phyloP scores from a whole-genome alignment of 1,140 invertebrate species.

The Apis cerana region DNA sequence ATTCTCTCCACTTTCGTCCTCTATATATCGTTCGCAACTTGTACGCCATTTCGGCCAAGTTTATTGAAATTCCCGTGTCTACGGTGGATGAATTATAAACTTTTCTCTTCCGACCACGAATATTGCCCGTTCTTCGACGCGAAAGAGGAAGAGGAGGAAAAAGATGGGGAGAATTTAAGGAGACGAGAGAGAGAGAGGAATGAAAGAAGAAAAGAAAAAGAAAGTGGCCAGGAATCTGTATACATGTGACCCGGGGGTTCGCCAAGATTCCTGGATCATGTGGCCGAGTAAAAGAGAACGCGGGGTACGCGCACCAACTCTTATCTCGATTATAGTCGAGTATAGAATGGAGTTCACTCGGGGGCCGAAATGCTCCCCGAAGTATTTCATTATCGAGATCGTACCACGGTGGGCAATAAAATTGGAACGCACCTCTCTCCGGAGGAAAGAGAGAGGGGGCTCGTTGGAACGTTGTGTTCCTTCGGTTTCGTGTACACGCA shows the following conservation, averaged over 20 bases:
- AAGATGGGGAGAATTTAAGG: not conserved
- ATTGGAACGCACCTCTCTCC: constrained; percentile 65
- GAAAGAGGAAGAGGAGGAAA: not conserved
- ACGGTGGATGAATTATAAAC: not conserved
- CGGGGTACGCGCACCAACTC: constrained; percentile 43
- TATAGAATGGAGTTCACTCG: constrained; percentile 57
- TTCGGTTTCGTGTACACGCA: constrained; percentile 12
- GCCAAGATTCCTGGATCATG: constrained; percentile 54
- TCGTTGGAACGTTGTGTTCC: not conserved
- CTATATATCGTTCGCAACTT: constrained; percentile 1
- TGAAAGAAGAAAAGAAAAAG: too few species aligned
- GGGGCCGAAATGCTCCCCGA: constrained; percentile 64
- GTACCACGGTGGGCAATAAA: constrained; percentile 70
- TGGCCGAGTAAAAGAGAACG: constrained; percentile 9
- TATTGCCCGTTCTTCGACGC: too few species aligned
- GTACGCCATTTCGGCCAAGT: not conserved
- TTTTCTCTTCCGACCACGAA: not conserved
- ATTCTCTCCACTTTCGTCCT: not conserved
- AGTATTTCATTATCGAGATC: constrained; percentile 74
- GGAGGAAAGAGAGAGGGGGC: not conserved
- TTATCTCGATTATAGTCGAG: constrained; percentile 70
- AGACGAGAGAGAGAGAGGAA: not conserved
- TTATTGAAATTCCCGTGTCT: constrained; percentile 12
- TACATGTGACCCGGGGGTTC: constrained; percentile 38
- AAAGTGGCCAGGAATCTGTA: not conserved